These are phyloP conservation scores for Suillia variegata DNA, from an alignment of 2,888 invertebrate species.

Conservation along the genomic window DNA sequence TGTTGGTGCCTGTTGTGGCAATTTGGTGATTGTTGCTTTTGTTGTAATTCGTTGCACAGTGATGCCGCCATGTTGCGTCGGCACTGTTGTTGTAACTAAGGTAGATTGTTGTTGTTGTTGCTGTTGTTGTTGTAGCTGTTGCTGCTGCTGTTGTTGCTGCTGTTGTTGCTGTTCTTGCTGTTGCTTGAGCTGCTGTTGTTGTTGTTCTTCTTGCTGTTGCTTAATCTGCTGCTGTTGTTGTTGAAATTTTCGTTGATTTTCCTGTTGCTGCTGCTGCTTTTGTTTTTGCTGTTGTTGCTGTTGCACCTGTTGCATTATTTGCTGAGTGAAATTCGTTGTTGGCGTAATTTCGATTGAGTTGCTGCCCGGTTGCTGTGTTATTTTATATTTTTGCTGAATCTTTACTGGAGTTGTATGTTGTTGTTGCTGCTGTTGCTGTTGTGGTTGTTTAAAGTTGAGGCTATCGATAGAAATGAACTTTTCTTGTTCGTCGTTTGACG, in stretches of 20 bases:
- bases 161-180: constrained; percentile 31
- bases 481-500: constrained; percentile 33
- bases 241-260: constrained; percentile 34
- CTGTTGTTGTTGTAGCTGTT: constrained; percentile 17
- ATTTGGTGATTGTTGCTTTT: constrained; percentile 43
- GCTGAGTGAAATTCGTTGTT: constrained; percentile 42
- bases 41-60: constrained; percentile 50
- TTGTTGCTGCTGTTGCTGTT: constrained; percentile 14
- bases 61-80: constrained; percentile 32
- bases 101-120: constrained; percentile 36
- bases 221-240: constrained; percentile 30
- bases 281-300: constrained; percentile 28
- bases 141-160: constrained; percentile 28
- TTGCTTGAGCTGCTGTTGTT: constrained; percentile 23
- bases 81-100: constrained; percentile 2
- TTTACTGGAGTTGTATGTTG: neutral
- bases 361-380: constrained; percentile 33
- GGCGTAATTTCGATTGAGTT: constrained; percentile 39
- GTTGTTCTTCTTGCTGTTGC: constrained; percentile 28
- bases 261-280: constrained; percentile 34
- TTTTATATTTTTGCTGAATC: constrained; percentile 38
- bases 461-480: neutral
- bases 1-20: constrained; percentile 31
- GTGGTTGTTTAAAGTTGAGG: neutral
- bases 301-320: constrained; percentile 39